Base-by-base conservation (phyloP, 2,888 invertebrate species). In the Tetheella fluctuosa region DNA sequence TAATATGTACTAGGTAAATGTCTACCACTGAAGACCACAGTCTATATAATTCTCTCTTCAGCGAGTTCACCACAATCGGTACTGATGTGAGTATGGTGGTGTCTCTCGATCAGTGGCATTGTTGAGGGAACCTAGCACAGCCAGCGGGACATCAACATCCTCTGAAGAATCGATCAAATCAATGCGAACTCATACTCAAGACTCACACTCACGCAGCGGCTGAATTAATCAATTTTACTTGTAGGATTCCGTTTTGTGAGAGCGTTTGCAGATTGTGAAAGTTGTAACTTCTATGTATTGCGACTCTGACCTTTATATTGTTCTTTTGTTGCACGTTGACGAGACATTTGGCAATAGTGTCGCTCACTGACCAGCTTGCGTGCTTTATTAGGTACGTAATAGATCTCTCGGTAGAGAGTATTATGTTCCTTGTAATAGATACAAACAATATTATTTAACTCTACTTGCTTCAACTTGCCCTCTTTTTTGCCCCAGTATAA, bases 121-220 rank as follows among this genome's bases (percentile, higher is more conserved):
- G 66, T 88, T 84, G 20, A 90, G 65, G 0, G 85, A 81, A 1
- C 90, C 89, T 23, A 88, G 68, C 17, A 86, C 70, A 0, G 84
- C 89, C 52, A 89, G 72, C 2, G 84, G 78, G n/a, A 81, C 83
- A 1, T 57, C 55, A 4, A 52, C 59, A 10, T 62, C 65, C 4
- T 64, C 69, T 8, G 37, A 37, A 13, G 64, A 83, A 59, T 90
- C 88, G 8, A 90, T 72, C 58, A 91, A 71, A 90, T 72, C 58
- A 91, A 71, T 60, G 87, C 71, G 59, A 89, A 90, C 62, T 89
- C 86, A 54, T 90, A 85, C 64, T 81, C 84, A 58, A 90, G 64
- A 15, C 71, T 75, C n/a, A n/a, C n/a, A n/a, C n/a, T n/a, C n/a
- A n/a, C n/a, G n/a, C n/a, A 12, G 85, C 77, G 5, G 57, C 37